Base-by-base conservation (phyloP, 2,797 vertebrate genomes). In the Pitangus sulphuratus region DNA sequence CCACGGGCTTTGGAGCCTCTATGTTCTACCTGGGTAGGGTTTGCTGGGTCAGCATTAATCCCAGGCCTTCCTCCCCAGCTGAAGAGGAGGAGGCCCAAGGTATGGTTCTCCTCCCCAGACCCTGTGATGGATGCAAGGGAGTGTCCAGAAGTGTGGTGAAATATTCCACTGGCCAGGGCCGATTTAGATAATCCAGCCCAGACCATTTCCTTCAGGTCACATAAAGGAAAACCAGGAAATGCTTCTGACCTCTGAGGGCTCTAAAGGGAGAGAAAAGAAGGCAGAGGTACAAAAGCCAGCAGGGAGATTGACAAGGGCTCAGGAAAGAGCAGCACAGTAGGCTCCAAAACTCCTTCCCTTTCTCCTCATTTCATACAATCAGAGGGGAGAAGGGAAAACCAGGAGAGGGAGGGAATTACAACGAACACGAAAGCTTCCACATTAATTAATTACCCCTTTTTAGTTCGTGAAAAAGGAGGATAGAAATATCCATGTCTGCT, bases 361-460 rank as follows among this genome's bases (percentile, higher is more conserved):
- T 51, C 82, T 79, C 69, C 4, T 1, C 4, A 0, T 54, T 82
- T 54, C 20, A 1, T 14, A 17, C 81, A 54, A 60, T 88, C 31
- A 15, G 56, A 79, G 31, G 28, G 57, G 70, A 51, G 74, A 89
- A 82, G 74, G 71, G 45, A 35, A 56, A 90, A 89, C 45, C 11
- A 21, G 69, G 40, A 57, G 72, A 77, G 51, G 50, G 69, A 80
- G 69, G 74, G 88, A 91, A 92, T 77, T 47, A 74, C 42, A 95
- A 90, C 12, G 87, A 95, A 87, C 1, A 3, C 17, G n/a, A 93
- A 95, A 94, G 91, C 95, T 94, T 83, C 91, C 89, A 80, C 19
- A 95, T 94, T 87, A 96, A 96, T 97, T 97, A 97, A 98, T 96
- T 97, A 80, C 74, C 72, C 66, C 60, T 95, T 97, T 97, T 96